Conservation (phyloP, 1,140 invertebrate species). For the Drosophila paulistorum region DNA sequence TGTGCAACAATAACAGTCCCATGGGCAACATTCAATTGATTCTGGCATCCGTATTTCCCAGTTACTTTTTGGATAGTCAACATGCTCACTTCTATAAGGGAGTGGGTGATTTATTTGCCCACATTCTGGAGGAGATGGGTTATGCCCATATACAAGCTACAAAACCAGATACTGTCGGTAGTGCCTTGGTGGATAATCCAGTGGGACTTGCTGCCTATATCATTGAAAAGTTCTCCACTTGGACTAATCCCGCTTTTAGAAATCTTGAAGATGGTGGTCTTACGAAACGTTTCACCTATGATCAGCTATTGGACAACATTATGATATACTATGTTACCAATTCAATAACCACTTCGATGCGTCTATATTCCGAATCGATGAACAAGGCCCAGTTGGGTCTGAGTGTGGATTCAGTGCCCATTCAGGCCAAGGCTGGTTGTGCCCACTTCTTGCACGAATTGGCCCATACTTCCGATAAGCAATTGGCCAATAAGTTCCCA, state of each 20-base stretch:
- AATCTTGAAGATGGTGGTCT: constrained; percentile 89
- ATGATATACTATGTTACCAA: constrained; percentile 94
- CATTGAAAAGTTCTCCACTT: constrained; percentile 93
- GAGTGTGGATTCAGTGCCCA: constrained; percentile 85
- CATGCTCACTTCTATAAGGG: constrained; percentile 87
- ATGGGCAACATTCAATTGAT: constrained; percentile 44
- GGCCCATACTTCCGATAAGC: constrained; percentile 84
- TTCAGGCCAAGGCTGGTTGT: constrained; percentile 87
- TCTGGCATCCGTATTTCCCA: constrained; percentile 83
- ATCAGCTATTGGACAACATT: constrained; percentile 93
- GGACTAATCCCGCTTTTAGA: constrained; percentile 87
- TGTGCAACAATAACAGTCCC: constrained; percentile 83
- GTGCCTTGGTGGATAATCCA: constrained; percentile 87
- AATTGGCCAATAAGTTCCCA: constrained; percentile 85
- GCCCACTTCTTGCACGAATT: constrained; percentile 88
- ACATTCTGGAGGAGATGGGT: constrained; percentile 88
- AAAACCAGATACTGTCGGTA: constrained; percentile 94
- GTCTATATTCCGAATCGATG: constrained; percentile 90
- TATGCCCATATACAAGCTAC: constrained; percentile 94
- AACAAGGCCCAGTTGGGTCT: constrained; percentile 75
- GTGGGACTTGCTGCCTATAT: constrained; percentile 91
- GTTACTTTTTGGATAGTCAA: constrained; percentile 85
- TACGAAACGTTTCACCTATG: constrained; percentile 86
- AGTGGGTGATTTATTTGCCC: constrained; percentile 83
- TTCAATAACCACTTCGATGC: constrained; percentile 89